Evolutionary conservation across 1,140 invertebrate species (phyloP).

Genomic region (Chlorops oryzae): DNA sequence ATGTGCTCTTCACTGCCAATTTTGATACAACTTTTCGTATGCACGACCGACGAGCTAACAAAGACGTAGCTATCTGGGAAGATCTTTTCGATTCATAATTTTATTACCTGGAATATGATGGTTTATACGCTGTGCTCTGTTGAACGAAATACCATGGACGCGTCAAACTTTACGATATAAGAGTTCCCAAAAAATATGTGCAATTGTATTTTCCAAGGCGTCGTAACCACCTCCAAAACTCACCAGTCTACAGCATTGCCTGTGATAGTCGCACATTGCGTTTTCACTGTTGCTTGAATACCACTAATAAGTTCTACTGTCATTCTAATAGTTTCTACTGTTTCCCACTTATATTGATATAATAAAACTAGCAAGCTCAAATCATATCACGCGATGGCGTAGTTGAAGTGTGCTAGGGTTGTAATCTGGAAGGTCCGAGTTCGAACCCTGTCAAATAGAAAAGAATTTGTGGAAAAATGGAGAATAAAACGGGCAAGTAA

Average conservation of each 20-base stretch:
- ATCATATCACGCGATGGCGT: too few relatives aligned
- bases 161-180: slow-evolving; percentile 62
- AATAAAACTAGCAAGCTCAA: too few relatives aligned
- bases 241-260: slow-evolving; percentile 58
- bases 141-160: slow-evolving; percentile 59
- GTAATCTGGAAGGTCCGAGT: too few relatives aligned
- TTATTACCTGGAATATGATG: slow-evolving; percentile 63
- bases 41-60: slow-evolving; percentile 57
- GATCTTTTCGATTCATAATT: slow-evolving; percentile 60
- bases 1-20: slow-evolving; percentile 58
- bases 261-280: slow-evolving; percentile 60
- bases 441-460: too few relatives aligned
- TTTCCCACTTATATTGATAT: too few relatives aligned
- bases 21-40: slow-evolving; percentile 60
- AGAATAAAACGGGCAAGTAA: too few relatives aligned
- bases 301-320: too few relatives aligned
- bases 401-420: too few relatives aligned
- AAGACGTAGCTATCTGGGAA: slow-evolving; percentile 55
- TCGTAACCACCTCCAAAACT: too few relatives aligned
- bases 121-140: slow-evolving; percentile 55
- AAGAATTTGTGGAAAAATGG: too few relatives aligned
- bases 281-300: too few relatives aligned
- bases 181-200: slow-evolving; percentile 51
- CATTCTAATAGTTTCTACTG: too few relatives aligned
- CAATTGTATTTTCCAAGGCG: slow-evolving; percentile 47